Percentiles rank a stretch among this genome's conserved stretches.
These are phyloP conservation scores for Pollenia angustigena DNA, from an alignment of 2,888 invertebrate genomes.

Conservation along the genomic window DNA sequence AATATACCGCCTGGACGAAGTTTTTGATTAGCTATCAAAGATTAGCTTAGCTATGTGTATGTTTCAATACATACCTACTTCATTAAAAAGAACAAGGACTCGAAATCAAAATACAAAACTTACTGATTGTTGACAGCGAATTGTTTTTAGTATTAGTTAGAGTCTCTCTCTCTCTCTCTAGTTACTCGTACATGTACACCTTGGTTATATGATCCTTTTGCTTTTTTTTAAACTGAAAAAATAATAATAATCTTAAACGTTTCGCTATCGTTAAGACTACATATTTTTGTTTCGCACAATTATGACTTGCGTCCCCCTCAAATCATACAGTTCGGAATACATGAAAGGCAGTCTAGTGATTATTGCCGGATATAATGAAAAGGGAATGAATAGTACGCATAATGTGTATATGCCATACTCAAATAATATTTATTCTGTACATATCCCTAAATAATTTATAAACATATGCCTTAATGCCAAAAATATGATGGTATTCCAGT, in stretches of 20 bases:
- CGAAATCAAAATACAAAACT: conserved; percentile 58
- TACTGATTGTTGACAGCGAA: conserved; percentile 60
- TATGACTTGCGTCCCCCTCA: conserved; percentile 73
- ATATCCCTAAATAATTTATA: too few species aligned
- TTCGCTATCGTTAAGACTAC: conserved; percentile 49
- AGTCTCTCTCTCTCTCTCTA: neutral
- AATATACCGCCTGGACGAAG: conserved; percentile 73
- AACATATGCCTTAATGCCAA: too few species aligned
- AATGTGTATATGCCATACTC: neutral
- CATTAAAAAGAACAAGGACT: conserved; percentile 70
- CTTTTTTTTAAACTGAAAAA: conserved; percentile 28
- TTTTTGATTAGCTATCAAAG: conserved; percentile 72
- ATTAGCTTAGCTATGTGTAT: conserved; percentile 69
- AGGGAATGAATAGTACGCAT: conserved; percentile 28
- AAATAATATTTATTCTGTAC: neutral
- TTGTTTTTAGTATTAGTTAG: conserved; percentile 20
- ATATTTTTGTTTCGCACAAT: conserved; percentile 66
- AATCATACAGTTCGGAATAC: conserved; percentile 66
- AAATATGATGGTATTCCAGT: too few species aligned
- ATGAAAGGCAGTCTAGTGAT: conserved; percentile 62
- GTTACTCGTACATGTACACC: conserved; percentile 27
- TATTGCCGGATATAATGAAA: conserved; percentile 64
- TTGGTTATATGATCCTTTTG: conserved; percentile 67
- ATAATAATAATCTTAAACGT: conserved; percentile 34
- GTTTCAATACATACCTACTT: conserved; percentile 1